Percentiles rank a stretch among this genome's conserved stretches.
phyloP scores from a whole-genome alignment of 1,140 invertebrate species.

The Papilio polytes region DNA sequence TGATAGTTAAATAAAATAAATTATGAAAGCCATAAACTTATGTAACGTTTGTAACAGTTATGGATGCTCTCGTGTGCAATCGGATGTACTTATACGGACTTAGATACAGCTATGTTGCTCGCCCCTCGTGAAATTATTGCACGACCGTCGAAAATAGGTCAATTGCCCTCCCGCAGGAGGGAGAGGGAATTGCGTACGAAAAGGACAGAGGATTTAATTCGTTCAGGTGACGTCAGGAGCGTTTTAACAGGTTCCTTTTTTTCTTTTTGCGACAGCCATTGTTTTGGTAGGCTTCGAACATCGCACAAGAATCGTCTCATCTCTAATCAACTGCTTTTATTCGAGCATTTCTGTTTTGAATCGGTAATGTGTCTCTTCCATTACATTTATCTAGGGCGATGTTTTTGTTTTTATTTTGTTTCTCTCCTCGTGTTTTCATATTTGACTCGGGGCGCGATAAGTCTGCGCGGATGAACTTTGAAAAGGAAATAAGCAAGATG shows the following conservation, averaged over 20 bases:
- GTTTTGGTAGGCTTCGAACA: conserved; percentile 62
- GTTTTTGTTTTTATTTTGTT: conserved; percentile 45
- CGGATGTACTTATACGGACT: conserved; percentile 32
- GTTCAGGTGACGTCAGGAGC: conserved; percentile 78
- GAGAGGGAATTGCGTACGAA: conserved; percentile 60
- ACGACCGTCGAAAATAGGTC: conserved; percentile 80
- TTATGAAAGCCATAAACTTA: not conserved
- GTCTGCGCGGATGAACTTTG: conserved; percentile 45
- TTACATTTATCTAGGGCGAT: conserved; percentile 43
- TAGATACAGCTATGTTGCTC: conserved; percentile 4
- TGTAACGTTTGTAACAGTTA: not conserved
- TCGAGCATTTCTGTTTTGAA: conserved; percentile 48
- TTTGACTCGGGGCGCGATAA: conserved; percentile 43
- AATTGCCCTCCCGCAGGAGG: conserved; percentile 73
- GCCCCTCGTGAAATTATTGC: conserved; percentile 79
- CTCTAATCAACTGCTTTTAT: conserved; percentile 48
- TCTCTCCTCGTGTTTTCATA: conserved; percentile 48
- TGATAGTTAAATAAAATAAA: not conserved
- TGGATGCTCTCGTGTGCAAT: conserved; percentile 21
- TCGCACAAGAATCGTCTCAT: conserved; percentile 44
- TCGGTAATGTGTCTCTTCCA: conserved; percentile 53
- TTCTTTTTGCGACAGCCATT: conserved; percentile 71
- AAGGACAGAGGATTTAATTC: conserved; percentile 72
- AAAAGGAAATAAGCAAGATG: conserved; percentile 60
- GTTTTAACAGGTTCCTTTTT: conserved; percentile 68